phyloP scores from a whole-genome alignment of 2,113 vertebrate genomes.

The Salvator merianae region DNA sequence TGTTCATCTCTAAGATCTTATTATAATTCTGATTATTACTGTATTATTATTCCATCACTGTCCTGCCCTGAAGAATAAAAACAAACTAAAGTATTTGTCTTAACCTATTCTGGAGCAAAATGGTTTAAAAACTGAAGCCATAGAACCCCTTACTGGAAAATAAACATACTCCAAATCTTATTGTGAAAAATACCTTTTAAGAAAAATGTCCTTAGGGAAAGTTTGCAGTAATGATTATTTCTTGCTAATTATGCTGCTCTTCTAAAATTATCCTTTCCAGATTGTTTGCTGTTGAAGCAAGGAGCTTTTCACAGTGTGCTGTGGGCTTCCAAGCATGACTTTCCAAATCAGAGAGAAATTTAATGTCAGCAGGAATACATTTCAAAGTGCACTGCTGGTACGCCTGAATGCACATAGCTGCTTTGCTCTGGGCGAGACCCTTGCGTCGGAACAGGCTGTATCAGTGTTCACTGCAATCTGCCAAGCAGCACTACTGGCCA shows the following conservation, averaged over 20 bases:
- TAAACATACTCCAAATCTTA: neutral
- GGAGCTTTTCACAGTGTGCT: slow-evolving; percentile 2
- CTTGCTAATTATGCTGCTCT: slow-evolving; percentile 23
- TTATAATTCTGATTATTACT: neutral
- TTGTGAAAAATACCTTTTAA: neutral
- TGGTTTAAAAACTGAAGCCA: neutral
- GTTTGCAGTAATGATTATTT: slow-evolving; percentile 1
- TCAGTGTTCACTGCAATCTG: neutral
- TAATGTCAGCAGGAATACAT: slow-evolving; percentile 21
- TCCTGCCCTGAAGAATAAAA: neutral
- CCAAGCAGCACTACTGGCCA: neutral
- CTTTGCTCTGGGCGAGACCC: slow-evolving; percentile 9
- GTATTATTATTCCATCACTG: too few species aligned
- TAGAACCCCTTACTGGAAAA: neutral
- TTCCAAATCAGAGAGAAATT: slow-evolving; percentile 23
- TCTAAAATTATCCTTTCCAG: slow-evolving; percentile 33
- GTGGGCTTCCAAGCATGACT: neutral
- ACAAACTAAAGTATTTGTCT: neutral
- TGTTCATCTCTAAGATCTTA: neutral
- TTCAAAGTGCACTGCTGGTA: neutral
- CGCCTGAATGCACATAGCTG: neutral
- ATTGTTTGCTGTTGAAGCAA: slow-evolving; percentile 11
- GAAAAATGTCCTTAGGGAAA: neutral
- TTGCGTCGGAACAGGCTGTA: slow-evolving; percentile 2
- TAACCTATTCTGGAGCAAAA: neutral